Evolutionary conservation across 1,140 invertebrate species (phyloP), one percentile per base, ranked within the genome.

Genomic region (Drosophila micromelanica): DNA sequence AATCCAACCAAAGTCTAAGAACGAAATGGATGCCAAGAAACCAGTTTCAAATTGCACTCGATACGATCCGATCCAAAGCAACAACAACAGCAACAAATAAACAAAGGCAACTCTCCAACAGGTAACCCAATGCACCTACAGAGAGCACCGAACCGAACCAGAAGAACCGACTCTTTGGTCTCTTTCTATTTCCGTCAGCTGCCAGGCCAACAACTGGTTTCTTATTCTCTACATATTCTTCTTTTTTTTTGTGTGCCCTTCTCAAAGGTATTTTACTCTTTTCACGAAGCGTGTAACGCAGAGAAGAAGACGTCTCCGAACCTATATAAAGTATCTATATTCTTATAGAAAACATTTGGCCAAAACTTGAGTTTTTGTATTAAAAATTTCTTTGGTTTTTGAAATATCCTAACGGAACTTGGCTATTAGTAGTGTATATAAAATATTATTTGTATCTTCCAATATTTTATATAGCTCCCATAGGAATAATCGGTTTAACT

Each of bases 111-210:
- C 32, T 42, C 32, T 42, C 45, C 81, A 86, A 86, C 81, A 86
- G 81, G 81, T 86, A 86, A 87, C 75, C 78, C 82, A 86, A 76
- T 86, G 81, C 82, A 86, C 81, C 82, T 80, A 86, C 77, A 78
- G 72, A 78, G 72, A 70, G 43, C 43, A 15, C 40, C 40, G 43
- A 27, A 82, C 56, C 43, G 60, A 74, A 84, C 76, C 76, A 85
- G 81, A 85, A 80, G 77, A 71, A 51, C 61, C 52, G 67, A 85
- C 62, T 17, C 17, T 2, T n/a, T n/a, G n/a, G 17, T 1, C 17
- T 75, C 82, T 74, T 87, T 87, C 74, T 70, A 74, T 86, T 87
- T 86, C 81, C 82, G 81, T 82, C 81, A 86, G 82, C 78, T 87
- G 82, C 81, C 78, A 68, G 52, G 38, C 46, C 59, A 72, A 69